Evolutionary conservation across 2,797 vertebrate genomes (phyloP).

Genomic region (Epinephelus malabaricus): DNA sequence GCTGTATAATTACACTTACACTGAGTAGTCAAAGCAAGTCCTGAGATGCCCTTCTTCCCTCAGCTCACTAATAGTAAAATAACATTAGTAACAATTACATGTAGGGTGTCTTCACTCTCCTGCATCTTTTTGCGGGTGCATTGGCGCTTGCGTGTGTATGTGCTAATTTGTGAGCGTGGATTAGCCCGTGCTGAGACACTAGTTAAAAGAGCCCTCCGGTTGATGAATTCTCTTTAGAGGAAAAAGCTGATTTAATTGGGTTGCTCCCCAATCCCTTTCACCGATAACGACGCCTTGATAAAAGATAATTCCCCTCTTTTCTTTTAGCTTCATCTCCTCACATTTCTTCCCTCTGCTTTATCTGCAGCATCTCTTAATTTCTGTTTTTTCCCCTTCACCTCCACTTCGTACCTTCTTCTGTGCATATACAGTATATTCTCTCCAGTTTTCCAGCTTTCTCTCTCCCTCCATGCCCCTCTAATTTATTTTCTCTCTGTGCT

Average conservation of each 20-base stretch:
- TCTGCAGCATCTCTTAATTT: conserved; percentile 27
- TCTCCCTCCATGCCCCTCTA: conserved; percentile 49
- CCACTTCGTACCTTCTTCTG: conserved; percentile 28
- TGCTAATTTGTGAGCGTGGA: conserved; percentile 32
- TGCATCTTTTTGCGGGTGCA: conserved; percentile 7
- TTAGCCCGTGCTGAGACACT: conserved; percentile 53
- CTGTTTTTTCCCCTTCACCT: conserved; percentile 18
- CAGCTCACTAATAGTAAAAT: conserved; percentile 20
- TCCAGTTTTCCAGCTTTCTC: conserved; percentile 45
- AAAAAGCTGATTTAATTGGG: conserved; percentile 80
- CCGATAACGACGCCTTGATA: conserved; percentile 70
- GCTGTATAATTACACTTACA: neutral
- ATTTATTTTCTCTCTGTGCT: conserved; percentile 75
- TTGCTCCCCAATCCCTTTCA: conserved; percentile 67
- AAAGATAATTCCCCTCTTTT: conserved; percentile 71
- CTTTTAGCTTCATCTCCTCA: conserved; percentile 24
- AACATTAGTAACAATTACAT: conserved; percentile 47
- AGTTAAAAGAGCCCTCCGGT: conserved; percentile 72
- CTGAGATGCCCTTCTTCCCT: conserved; percentile 1
- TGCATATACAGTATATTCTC: conserved; percentile 32
- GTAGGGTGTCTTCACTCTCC: neutral
- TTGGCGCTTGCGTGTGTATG: neutral
- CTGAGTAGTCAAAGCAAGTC: conserved; percentile 4
- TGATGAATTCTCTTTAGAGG: conserved; percentile 76
- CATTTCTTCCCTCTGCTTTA: conserved; percentile 35